Evolutionary conservation across 2,797 vertebrate species (phyloP).

Genomic region (Percopsis omiscomaycus): DNA sequence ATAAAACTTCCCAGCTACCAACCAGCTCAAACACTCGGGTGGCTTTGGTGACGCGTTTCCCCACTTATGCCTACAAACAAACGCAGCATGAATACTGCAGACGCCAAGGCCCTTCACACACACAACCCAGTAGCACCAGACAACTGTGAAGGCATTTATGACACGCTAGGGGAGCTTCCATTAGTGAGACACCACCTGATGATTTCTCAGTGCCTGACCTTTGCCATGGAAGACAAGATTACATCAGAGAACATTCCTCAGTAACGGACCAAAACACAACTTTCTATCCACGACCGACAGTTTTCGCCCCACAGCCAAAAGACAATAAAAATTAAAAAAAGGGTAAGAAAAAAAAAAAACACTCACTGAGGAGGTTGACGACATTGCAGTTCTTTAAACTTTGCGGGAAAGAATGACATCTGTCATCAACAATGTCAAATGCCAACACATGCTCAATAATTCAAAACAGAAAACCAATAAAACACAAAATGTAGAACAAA

Average conservation of each 20-base stretch:
- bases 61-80: background rate
- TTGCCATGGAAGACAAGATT: slow-evolving; percentile 52
- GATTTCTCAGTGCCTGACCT: slow-evolving; percentile 59
- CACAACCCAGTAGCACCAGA: slow-evolving; percentile 26
- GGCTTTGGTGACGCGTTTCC: too few relatives aligned
- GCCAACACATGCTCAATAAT: slow-evolving; percentile 40
- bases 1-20: too few relatives aligned
- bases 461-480: slow-evolving; percentile 23
- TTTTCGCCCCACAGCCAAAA: background rate
- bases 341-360: slow-evolving; percentile 18
- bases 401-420: slow-evolving; percentile 28
- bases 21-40: too few relatives aligned
- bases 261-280: slow-evolving; percentile 51
- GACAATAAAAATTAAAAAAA: background rate
- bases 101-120: slow-evolving; percentile 30
- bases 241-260: slow-evolving; percentile 65
- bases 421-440: slow-evolving; percentile 33
- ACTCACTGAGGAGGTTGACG: slow-evolving; percentile 2
- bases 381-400: slow-evolving; percentile 8
- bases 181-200: slow-evolving; percentile 55
- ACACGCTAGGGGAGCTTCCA: slow-evolving; percentile 53
- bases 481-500: slow-evolving; percentile 40
- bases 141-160: slow-evolving; percentile 49
- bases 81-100: slow-evolving; percentile 2
- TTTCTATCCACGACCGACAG: slow-evolving; percentile 9